phyloP scores from a whole-genome alignment of 2,113 vertebrate species.

The Pelobates fuscus region DNA sequence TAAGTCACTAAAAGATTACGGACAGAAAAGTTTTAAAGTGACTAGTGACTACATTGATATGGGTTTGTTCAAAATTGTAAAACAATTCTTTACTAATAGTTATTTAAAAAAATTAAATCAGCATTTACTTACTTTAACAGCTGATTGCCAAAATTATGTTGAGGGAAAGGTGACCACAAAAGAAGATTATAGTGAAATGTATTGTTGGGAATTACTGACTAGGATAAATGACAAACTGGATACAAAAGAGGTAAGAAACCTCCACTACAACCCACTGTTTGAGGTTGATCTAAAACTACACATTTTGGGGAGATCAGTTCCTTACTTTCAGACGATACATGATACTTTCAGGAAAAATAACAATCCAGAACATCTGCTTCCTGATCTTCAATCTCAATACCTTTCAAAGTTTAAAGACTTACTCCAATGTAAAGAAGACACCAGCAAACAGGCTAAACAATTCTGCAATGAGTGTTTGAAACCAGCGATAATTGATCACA shows the following conservation, averaged over 20 bases:
- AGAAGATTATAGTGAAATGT: constrained; percentile 52
- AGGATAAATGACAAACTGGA: constrained; percentile 56
- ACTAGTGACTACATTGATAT: constrained; percentile 54
- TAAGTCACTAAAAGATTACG: constrained; percentile 20
- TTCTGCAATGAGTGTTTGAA: constrained; percentile 40
- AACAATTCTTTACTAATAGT: constrained; percentile 63
- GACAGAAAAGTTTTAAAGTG: constrained; percentile 53
- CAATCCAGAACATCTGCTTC: not conserved
- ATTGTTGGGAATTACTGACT: constrained; percentile 56
- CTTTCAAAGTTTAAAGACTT: constrained; percentile 26
- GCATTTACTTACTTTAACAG: constrained; percentile 54
- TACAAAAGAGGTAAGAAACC: not conserved
- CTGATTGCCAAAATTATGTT: constrained; percentile 51
- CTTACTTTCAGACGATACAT: constrained; percentile 34
- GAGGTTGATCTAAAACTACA: constrained; percentile 34
- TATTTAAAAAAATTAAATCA: constrained; percentile 55
- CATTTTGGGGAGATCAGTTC: constrained; percentile 23
- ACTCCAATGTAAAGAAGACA: constrained; percentile 16
- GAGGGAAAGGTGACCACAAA: not conserved
- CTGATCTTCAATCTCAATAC: constrained; percentile 8
- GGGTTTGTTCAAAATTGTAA: constrained; percentile 31
- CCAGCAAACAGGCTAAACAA: constrained; percentile 9
- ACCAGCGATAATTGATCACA: constrained; percentile 20
- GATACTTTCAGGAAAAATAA: not conserved
- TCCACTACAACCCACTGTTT: not conserved